These are phyloP conservation scores for Ruditapes philippinarum DNA, from an alignment of 1,140 invertebrate species.

Conservation along the genomic window DNA sequence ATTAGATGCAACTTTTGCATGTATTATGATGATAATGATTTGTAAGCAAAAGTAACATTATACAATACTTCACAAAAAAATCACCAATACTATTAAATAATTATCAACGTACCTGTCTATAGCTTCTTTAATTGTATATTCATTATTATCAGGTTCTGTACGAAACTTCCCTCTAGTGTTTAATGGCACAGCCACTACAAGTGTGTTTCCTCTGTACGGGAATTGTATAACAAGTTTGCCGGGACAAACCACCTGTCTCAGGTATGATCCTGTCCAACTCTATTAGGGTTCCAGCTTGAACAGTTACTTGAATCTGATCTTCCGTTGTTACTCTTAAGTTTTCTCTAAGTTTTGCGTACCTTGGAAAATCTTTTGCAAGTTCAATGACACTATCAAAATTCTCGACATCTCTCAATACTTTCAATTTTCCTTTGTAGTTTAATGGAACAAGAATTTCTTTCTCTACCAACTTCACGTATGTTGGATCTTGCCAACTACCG, in stretches of 20 bases:
- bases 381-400: constrained; percentile 23
- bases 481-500: not conserved
- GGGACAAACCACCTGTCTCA: not conserved
- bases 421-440: constrained; percentile 56
- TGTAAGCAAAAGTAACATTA: too few species aligned
- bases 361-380: constrained; percentile 35
- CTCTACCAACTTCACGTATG: not conserved
- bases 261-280: constrained; percentile 48
- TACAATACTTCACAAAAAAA: too few species aligned
- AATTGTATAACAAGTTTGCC: constrained; percentile 17
- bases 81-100: too few species aligned
- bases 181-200: constrained; percentile 4
- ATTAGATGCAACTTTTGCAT: too few species aligned
- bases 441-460: constrained; percentile 54
- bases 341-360: constrained; percentile 42
- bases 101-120: constrained; percentile 42
- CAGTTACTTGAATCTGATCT: not conserved
- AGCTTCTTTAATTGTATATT: constrained; percentile 49
- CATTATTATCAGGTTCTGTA: constrained; percentile 30
- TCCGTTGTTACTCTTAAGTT: not conserved
- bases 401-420: constrained; percentile 15
- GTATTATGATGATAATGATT: too few species aligned
- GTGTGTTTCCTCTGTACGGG: not conserved
- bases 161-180: not conserved
- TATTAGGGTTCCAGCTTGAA: constrained; percentile 35